These are phyloP conservation scores for Brachionus plicatilis DNA, from an alignment of 1,140 invertebrate species.

Conservation along the genomic window DNA sequence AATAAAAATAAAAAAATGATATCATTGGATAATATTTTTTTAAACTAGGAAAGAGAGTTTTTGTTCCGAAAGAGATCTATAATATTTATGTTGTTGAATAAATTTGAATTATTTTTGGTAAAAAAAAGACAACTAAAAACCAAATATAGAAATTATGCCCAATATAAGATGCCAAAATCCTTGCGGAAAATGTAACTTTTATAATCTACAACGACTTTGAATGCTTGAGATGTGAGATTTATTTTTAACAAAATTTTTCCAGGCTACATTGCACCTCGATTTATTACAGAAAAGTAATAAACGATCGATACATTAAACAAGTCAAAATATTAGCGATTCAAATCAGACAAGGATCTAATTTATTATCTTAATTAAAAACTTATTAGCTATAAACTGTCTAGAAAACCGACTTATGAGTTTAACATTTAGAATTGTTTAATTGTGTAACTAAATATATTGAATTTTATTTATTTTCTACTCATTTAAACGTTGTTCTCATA, in stretches of 20 bases:
- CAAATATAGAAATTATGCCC: no score
- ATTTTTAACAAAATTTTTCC: not conserved
- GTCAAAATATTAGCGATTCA: not conserved
- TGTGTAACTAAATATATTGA: not conserved
- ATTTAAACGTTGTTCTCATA: not conserved
- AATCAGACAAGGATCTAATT: not conserved
- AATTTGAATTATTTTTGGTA: no score
- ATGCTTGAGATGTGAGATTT: not conserved
- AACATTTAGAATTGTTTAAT: not conserved
- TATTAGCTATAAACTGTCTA: not conserved
- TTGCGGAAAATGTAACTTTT: no score
- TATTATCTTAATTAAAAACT: slow-evolving; percentile 3
- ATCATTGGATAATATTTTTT: no score
- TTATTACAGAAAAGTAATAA: not conserved
- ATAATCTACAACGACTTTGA: no score
- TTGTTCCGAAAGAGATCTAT: no score
- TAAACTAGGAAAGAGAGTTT: no score
- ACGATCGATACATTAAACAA: not conserved
- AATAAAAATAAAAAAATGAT: no score
- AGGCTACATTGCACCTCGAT: not conserved
- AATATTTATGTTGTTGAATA: no score
- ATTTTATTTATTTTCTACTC: not conserved
- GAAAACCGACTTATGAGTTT: not conserved
- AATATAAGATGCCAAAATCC: no score
- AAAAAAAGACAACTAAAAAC: no score